phyloP scores from a whole-genome alignment of 2,888 invertebrate species.

The Ophion slaviceki region DNA sequence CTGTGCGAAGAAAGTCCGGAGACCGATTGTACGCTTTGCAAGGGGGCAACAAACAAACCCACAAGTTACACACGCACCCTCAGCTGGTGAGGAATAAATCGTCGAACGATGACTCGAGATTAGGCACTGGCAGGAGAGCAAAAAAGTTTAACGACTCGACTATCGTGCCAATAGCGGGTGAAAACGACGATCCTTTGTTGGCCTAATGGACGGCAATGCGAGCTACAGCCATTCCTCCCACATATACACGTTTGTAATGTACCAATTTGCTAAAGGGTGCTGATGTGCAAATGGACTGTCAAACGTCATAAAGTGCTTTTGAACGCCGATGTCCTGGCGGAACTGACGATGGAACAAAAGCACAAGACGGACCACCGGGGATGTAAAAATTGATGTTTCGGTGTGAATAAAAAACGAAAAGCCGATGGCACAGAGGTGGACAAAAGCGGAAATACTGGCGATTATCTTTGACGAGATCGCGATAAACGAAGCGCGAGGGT shows the following conservation, averaged over 20 bases:
- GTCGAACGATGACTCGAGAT: constrained; percentile 59
- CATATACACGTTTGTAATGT: neutral
- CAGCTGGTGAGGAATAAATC: constrained; percentile 48
- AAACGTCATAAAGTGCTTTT: neutral
- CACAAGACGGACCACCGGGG: neutral
- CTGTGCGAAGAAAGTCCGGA: constrained; percentile 4
- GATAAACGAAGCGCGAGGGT: constrained; percentile 58
- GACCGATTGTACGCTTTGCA: constrained; percentile 52
- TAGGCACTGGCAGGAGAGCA: constrained; percentile 30
- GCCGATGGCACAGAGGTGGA: constrained; percentile 20
- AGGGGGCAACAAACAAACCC: neutral
- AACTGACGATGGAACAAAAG: neutral
- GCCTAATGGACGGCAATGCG: constrained; percentile 57
- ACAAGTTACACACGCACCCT: constrained; percentile 8
- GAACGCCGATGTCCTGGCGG: constrained; percentile 23
- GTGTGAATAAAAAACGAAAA: constrained; percentile 5
- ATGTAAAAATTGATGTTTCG: constrained; percentile 55
- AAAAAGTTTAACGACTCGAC: constrained; percentile 38
- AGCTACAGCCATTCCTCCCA: constrained; percentile 26
- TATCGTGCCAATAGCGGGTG: constrained; percentile 18
- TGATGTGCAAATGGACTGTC: neutral
- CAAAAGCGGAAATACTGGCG: constrained; percentile 54
- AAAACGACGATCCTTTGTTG: constrained; percentile 60
- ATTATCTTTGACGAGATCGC: constrained; percentile 59
- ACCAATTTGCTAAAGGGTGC: neutral